Evolutionary conservation across 1,140 invertebrate genomes (phyloP).

Genomic region (Cyclargus thomasi): DNA sequence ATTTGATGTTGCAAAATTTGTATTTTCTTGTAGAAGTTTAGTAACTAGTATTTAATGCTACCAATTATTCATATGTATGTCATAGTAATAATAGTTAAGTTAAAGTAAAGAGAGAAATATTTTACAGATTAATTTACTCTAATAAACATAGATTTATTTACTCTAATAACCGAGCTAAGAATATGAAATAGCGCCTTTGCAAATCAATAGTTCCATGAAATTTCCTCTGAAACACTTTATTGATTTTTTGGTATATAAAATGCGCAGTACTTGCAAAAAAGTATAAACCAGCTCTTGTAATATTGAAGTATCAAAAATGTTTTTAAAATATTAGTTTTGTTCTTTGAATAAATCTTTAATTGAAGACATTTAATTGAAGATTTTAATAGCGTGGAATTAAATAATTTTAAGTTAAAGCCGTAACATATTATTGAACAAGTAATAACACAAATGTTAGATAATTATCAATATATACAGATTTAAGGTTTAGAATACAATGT

Average conservation of each 20-base stretch:
- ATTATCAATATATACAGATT: neutral
- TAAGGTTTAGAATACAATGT: neutral
- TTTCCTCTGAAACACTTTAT: no score
- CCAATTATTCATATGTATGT: neutral
- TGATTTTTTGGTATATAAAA: no score
- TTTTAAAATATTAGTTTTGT: no score
- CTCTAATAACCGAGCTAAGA: no score
- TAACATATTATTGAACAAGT: neutral
- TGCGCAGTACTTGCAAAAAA: no score
- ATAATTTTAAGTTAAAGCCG: neutral
- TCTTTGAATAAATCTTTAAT: no score
- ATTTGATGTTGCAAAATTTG: neutral
- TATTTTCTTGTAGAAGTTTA: neutral
- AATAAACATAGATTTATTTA: no score
- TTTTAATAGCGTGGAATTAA: neutral
- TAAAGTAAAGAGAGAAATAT: neutral
- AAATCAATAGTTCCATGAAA: no score
- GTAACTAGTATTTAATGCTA: neutral
- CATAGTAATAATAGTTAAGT: neutral
- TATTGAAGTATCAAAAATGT: no score
- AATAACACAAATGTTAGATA: neutral
- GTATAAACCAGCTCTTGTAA: no score
- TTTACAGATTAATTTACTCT: neutral
- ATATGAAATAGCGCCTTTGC: no score
- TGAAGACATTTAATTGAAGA: neutral